Conservation (phyloP, 1,140 invertebrate species). For the Homarus americanus region DNA sequence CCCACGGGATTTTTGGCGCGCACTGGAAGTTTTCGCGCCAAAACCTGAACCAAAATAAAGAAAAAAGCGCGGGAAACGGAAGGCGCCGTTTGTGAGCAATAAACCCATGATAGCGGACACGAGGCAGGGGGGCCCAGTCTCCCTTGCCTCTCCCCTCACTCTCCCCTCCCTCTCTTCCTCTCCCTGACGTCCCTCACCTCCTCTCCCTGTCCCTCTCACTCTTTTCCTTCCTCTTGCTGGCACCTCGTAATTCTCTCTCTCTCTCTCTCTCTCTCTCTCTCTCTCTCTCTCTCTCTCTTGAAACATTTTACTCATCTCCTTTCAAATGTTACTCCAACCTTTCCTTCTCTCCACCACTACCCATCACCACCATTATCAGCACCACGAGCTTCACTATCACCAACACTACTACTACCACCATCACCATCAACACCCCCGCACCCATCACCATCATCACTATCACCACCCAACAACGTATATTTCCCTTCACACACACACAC, state of each 20-base stretch:
- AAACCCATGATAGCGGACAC: not conserved
- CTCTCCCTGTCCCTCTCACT: not conserved
- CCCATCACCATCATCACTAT: too few species aligned
- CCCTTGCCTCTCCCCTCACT: not conserved
- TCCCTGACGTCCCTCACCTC: not conserved
- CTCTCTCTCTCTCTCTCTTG: too few species aligned
- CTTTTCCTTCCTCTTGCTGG: not conserved
- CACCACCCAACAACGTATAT: too few species aligned
- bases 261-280: not conserved
- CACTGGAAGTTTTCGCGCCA: not conserved
- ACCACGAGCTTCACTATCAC: too few species aligned
- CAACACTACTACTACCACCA: too few species aligned
- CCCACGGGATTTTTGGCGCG: not conserved
- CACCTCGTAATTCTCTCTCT: not conserved
- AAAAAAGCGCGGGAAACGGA: not conserved
- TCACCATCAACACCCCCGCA: too few species aligned
- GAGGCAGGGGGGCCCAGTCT: not conserved
- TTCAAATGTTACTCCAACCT: too few species aligned
- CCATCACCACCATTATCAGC: too few species aligned
- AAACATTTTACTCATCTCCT: too few species aligned
- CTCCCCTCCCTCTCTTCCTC: not conserved
- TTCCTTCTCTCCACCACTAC: too few species aligned
- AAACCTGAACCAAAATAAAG: not conserved
- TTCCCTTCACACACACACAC: not conserved
- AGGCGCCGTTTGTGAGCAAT: not conserved